Base-by-base conservation (phyloP, 2,888 invertebrate species). In the Caenorhabditis panamensis region DNA sequence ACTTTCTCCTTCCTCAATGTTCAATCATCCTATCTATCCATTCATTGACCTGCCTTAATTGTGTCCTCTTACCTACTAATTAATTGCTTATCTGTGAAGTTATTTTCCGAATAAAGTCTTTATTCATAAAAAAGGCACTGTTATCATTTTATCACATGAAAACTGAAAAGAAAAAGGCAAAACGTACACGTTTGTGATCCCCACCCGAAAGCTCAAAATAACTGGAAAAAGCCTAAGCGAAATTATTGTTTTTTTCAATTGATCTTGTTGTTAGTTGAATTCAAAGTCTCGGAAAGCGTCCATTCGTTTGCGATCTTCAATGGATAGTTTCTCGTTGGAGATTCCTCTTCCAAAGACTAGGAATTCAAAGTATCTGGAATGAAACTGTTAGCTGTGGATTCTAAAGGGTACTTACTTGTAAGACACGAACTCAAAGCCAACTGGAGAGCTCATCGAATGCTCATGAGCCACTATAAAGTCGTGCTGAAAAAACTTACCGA, bases 221-320 rank as follows among this genome's bases (percentile, higher is more conserved):
- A 36, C 22, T 22, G 31, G 44, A 47, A 44, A 26, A 36, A 36
- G 3, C 22, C 24, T 49, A 26, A 69, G 24, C 26, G 47, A 66
- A 64, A 41, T 66, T 28, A 53, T 58, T 56, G 64, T 53, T 44
- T n/a, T n/a, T n/a, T n/a, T n/a, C n/a, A n/a, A n/a, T n/a, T n/a
- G n/a, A n/a, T n/a, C n/a, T n/a, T n/a, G n/a, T n/a, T n/a, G n/a
- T 71, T 69, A 79, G 20, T 44, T 44, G 28, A 84, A 79, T 44
- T 84, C 82, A 36, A 84, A 84, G 54, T 84, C 84, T 20, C 83
- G 31, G 67, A 81, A 82, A 13, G 56, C 36, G 58, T 84, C 82
- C 61, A 84, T 75, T 49, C 64, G 28, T 68, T 84, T 81, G n/a
- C 82, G 58, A 18, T 84, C 68, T 49, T 76, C 73, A 11, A 72